Percentiles rank a stretch among this genome's conserved stretches.
Evolutionary conservation across 2,797 vertebrate genomes (phyloP).

Genomic region (Falco naumanni): DNA sequence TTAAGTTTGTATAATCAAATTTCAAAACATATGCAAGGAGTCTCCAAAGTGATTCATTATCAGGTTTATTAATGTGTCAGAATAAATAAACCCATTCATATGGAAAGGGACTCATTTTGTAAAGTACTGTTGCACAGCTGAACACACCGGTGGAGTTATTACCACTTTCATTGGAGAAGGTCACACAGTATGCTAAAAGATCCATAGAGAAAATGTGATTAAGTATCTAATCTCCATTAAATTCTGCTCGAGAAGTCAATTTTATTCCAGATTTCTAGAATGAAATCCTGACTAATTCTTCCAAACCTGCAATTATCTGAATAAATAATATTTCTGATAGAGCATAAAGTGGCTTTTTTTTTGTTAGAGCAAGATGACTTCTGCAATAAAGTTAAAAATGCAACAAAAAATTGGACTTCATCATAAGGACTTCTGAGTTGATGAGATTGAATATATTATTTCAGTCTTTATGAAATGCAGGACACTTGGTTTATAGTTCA

Average conservation of each 20-base stretch:
- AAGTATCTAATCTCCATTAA: neutral
- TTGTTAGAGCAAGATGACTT: neutral
- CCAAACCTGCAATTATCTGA: neutral
- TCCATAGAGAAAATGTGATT: neutral
- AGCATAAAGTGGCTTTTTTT: neutral
- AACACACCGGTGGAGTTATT: neutral
- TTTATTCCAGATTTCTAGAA: constrained; percentile 4
- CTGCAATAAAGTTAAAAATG: neutral
- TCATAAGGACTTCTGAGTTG: neutral
- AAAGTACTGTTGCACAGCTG: neutral
- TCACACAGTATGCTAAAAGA: neutral
- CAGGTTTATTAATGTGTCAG: neutral
- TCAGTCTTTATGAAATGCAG: neutral
- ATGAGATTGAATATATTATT: neutral
- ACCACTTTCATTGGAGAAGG: neutral
- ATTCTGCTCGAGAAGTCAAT: neutral
- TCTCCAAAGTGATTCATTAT: neutral
- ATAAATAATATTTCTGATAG: neutral
- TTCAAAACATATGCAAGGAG: neutral
- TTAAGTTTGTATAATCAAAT: neutral
- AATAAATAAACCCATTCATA: neutral
- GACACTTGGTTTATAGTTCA: neutral
- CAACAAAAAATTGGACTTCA: neutral
- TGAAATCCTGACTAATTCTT: neutral
- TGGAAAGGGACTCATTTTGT: neutral